Evolutionary conservation across 2,113 vertebrate genomes (phyloP), one percentile per base, ranked within the genome.

Genomic region (Telmatochromis sp.): DNA sequence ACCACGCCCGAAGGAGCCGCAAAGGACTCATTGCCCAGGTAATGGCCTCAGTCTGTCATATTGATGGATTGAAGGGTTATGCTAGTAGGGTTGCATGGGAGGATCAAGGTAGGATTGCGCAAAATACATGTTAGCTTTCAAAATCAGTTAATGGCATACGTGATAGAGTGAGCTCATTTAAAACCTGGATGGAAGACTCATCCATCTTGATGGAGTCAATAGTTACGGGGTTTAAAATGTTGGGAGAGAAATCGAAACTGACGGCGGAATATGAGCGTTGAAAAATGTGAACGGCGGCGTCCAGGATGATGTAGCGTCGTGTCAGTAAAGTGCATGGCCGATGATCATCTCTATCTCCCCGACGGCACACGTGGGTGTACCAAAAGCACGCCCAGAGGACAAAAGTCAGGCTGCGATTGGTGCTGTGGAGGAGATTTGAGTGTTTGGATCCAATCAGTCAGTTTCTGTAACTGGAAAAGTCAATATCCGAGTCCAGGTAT

Each of bases 11-110:
- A 40, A 94, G 99, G 91, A 99, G 98, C 94, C 96, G 98, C 85
- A 99, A 99, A 87, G 99, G 99, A 73, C 97, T 99, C 94, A 97
- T 99, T 89, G 98, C 98, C 80, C 99, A 99, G 98, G 99, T 99
- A 95, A 97, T 96, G 90, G 88, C 89, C 89, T 83, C 92, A n/a
- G 92, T 93, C 91, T 91, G 91, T 94, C 92, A 94, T 42, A 35
- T 79, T 94, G 95, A 96, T 93, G 87, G 84, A 95, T 94, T 85
- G 84, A 93, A 88, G 91, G 92, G 83, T 92, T 86, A 79, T 7
- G 78, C 47, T 54, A 13, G 83, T 75, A 83, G 51, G 63, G 83
- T 35, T 93, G 65, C 86, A 35, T 51, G 83, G 90, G 93, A 84
- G 88, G 93, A 94, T 94, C 87, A 89, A 90, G 82, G 89, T 78